Base-by-base conservation (phyloP, 2,888 invertebrate species). In the Napeogenes inachia region DNA sequence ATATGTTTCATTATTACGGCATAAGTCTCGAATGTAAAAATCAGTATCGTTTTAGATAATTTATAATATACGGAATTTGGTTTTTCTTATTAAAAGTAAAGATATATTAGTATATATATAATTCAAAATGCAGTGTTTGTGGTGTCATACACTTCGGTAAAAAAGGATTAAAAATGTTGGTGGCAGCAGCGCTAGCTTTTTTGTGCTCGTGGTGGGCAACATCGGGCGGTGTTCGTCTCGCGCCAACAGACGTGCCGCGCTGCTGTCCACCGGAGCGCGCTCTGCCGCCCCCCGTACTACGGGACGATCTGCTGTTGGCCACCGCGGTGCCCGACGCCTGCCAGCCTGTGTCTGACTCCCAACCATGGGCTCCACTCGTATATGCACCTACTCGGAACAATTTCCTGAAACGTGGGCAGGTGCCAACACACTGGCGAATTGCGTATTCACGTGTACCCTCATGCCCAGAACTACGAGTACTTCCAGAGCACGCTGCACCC, bases 351-450 rank as follows among this genome's bases (percentile, higher is more conserved):
- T 75, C 75, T 5, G 73, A 69, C 13, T 75, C 80, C 3, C 75
- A 76, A 21, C 68, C 76, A 3, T 94, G 93, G 93, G 80, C 89
- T 50, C 93, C 94, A 5, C 78, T 87, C 2, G 89, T 94, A 47
- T 94, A 91, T 75, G 91, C 93, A 45, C 92, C 92, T 3, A 79
- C 79, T 30, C 82, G 82, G 13, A 76, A 78, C 21, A 73, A 69
- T 0, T 85, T 91, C 71, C 82, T 91, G 60, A 74, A 78, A 13
- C 83, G 76, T n/a, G 79, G 87, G 60, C 62, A 74, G 57, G 61
- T 91, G 71, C 93, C 93, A 45, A 66, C 75, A 45, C 85, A 91
- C 69, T 93, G 93, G 93, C 77, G 76, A 46, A 71, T 89, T 55
- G 72, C 77, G 32, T 80, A 80, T 55, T 80, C 61, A 80, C 91